Base-by-base conservation (phyloP, 2,888 invertebrate species). In the Antheraea assamensis region DNA sequence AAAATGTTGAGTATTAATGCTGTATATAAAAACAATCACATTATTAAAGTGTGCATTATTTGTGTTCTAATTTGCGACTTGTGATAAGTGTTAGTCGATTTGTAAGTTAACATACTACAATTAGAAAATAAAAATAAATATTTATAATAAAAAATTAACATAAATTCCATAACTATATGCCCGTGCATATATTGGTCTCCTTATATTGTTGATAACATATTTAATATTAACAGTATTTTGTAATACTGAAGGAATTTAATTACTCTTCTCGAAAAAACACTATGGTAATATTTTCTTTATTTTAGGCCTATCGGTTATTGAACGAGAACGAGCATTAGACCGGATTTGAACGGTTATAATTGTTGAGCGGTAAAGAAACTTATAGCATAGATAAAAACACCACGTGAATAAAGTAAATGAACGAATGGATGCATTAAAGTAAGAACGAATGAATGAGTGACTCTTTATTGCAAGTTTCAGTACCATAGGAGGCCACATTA, bases 1-100 rank as follows among this genome's bases (percentile, higher is more conserved):
- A 4, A 58, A 91, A 89, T 86, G 86, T 84, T 89, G 90, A 91
- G 89, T 92, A 92, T 89, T 90, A 91, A 92, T 92, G 86, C 79
- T 79, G 86, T 91, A 90, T 91, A 90, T 88, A 90, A 85, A 86
- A 90, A 89, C 87, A 88, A 81, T 78, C 76, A 78, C 35, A 70
- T 70, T 21, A n/a, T 55, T 58, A 24, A 58, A 24, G 24, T 58
- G 3, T 52, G 52, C 52, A 52, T 52, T 3, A 1, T 24, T n/a
- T 58, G 3, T 58, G n/a, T 10, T 21, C 58, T 10, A 24, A 58
- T 58, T 58, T 24, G 58, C 24, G 10, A 58, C 21, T 55, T 21
- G n/a, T 7, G n/a, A 55, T 55, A 19, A 21, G 21, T 55, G n/a
- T 55, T 55, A 21, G 21, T n/a, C 55, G 55, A 55, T 8, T 58